Conservation (phyloP, 2,797 vertebrate species). For the Acanthis flammea region DNA sequence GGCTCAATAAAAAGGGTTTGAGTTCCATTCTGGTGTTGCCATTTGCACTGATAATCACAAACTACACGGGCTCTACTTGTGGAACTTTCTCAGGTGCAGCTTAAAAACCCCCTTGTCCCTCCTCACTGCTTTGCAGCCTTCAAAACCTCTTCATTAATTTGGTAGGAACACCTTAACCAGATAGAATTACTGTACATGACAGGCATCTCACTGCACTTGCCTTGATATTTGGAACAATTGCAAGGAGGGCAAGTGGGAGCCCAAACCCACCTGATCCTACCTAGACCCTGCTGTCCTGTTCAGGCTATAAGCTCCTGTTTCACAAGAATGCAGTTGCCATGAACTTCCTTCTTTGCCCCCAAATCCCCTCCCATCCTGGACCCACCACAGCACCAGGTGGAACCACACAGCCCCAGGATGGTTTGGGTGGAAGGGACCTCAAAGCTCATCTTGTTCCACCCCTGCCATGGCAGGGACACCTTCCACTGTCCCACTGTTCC, state of each 20-base stretch:
- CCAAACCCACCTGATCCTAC: neutral
- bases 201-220: neutral
- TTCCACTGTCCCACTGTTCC: neutral
- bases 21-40: neutral
- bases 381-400: neutral
- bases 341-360: neutral
- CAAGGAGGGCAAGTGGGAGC: neutral
- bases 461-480: neutral
- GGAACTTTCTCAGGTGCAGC: fast-evolving
- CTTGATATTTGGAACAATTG: neutral
- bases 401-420: neutral
- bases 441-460: neutral
- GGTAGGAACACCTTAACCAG: neutral
- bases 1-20: fast-evolving
- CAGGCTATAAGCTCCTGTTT: neutral
- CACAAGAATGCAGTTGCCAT: neutral
- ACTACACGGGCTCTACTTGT: neutral
- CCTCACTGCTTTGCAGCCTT: neutral
- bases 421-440: neutral
- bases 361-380: neutral
- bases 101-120: neutral
- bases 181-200: neutral
- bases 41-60: neutral
- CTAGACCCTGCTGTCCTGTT: neutral
- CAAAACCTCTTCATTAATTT: neutral